Conservation (phyloP, 2,113 vertebrate species). For the Alectura lathami region DNA sequence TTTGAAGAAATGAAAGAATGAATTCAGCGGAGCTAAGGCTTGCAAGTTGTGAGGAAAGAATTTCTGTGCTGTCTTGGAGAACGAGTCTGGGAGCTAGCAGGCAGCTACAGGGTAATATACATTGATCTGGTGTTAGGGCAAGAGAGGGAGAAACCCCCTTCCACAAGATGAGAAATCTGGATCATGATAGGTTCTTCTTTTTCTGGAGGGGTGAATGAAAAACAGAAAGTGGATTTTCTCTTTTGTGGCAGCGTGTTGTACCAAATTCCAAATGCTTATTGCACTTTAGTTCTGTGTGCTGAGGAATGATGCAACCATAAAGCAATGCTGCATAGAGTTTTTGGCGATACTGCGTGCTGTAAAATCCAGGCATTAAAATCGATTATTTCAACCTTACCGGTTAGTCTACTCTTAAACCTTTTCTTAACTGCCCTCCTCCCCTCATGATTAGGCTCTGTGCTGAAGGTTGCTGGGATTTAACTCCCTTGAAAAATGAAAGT, state of each 20-base stretch:
- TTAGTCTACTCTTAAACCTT: background rate
- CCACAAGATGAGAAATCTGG: background rate
- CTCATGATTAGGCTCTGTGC: background rate
- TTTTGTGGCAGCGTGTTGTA: background rate
- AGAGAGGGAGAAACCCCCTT: background rate
- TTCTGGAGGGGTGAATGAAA: background rate
- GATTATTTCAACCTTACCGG: conserved; percentile 19
- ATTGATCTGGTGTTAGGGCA: background rate
- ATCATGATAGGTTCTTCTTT: background rate
- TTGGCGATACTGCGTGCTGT: background rate
- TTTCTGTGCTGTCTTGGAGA: background rate
- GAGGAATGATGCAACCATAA: background rate
- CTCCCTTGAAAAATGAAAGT: background rate
- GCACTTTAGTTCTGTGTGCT: conserved; percentile 4
- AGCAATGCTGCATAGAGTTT: conserved; percentile 2
- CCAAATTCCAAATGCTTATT: background rate
- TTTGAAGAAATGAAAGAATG: background rate
- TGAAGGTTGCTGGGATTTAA: background rate
- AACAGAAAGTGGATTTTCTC: background rate
- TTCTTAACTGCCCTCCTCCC: background rate
- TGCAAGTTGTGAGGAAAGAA: background rate
- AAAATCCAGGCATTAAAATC: conserved; percentile 49
- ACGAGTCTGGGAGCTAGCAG: background rate
- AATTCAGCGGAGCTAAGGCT: background rate
- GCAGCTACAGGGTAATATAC: background rate